A percentile compares a stretch with the other conserved stretches of the same genome.
phyloP scores from a whole-genome alignment of 92 coral and sea anemone genomes.

The Phenganax subtilis region DNA sequence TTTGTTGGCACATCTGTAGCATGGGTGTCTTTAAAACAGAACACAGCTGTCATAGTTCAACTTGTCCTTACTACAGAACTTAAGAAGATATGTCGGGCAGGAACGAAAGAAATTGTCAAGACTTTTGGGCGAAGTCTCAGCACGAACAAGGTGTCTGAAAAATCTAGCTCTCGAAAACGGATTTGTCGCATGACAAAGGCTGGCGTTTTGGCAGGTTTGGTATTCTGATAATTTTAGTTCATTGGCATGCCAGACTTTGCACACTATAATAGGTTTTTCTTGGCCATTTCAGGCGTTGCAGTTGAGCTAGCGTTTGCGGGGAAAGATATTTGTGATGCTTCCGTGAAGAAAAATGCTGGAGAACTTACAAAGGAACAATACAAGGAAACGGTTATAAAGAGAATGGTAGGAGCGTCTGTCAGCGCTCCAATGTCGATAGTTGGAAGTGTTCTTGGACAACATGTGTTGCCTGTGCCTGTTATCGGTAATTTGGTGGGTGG shows the following conservation, averaged over 20 bases:
- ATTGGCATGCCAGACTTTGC: no score
- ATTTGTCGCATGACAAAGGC: conserved; percentile 38
- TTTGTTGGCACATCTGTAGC: conserved; percentile 11
- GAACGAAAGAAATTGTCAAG: conserved; percentile 29
- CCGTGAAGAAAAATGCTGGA: conserved; percentile 23
- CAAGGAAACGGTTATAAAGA: conserved; percentile 37
- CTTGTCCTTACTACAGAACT: neutral
- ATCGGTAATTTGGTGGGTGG: conserved; percentile 37
- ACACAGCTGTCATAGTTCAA: conserved; percentile 7
- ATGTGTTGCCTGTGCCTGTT: conserved; percentile 28
- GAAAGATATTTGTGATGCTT: conserved; percentile 38
- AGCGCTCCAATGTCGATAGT: conserved; percentile 31
- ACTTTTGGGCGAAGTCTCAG: neutral
- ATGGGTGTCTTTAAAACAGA: conserved; percentile 23
- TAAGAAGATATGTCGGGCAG: neutral
- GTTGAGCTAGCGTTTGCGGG: conserved; percentile 37
- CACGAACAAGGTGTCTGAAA: neutral
- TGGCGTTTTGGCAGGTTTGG: conserved; percentile 25
- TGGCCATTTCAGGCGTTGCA: neutral
- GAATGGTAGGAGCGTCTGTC: conserved; percentile 34
- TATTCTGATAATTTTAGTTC: no score
- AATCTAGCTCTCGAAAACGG: conserved; percentile 8
- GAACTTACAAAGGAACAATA: conserved; percentile 30
- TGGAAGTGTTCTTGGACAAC: conserved; percentile 36
- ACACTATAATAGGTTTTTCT: no score